Evolutionary conservation across 2,888 invertebrate genomes (phyloP), one percentile per base, ranked within the genome.

Genomic region (Melanotus villosus): DNA sequence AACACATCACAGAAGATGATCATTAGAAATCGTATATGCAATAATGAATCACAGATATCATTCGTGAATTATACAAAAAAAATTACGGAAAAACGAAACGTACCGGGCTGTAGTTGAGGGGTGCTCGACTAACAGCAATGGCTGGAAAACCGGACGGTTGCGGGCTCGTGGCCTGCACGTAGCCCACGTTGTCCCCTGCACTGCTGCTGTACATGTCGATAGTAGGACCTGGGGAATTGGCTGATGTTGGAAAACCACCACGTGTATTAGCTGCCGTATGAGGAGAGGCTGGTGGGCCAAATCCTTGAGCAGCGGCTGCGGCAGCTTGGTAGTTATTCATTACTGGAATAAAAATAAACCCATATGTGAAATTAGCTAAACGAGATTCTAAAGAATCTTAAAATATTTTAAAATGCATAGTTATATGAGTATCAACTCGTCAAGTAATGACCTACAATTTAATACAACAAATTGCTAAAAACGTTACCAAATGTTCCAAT

Each of bases 131-230:
- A 84, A 96, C 95, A 80, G 95, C 95, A 86, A 96, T 95, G 80
- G 94, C 93, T 83, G 96, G 96, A 88, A 97, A 97, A 82, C 95
- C 95, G 83, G 96, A 94, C 80, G 97, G 97, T 87, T 98, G 98
- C 81, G 98, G 97, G 88, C 96, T 97, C 80, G 97, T 96, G 80
- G 97, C 97, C 88, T 97, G 97, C 84, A 97, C 96, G 87, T 97
- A 98, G 84, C 96, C 95, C 79, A 88, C 87, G 78, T 94, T 93
- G 84, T 93, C 94, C 76, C 90, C 92, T 76, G 88, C 90, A 80
- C 93, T 95, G 81, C 95, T 93, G 86, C 92, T 94, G 89, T 97
- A 97, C 88, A 97, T 95, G 85, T 98, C 97, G 82, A 97, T 94
- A 82, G 93, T 90, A 80, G 96, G 91, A 79, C 96, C 91, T 68